A percentile compares a stretch with the other conserved stretches of the same genome.
phyloP scores from a whole-genome alignment of 2,888 invertebrate species.

The Trichogramma evanescens region DNA sequence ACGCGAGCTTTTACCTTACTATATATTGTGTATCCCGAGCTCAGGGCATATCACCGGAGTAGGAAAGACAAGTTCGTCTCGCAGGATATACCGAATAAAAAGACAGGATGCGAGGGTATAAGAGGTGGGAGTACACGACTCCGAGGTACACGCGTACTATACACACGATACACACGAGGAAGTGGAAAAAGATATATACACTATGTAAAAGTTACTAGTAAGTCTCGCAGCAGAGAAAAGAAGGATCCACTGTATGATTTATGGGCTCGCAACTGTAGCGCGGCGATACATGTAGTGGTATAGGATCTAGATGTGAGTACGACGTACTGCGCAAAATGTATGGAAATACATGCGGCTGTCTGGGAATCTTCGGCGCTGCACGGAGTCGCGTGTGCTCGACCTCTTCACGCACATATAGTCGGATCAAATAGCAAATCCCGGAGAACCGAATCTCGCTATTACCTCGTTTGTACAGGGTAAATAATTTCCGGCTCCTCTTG shows the following conservation, averaged over 20 bases:
- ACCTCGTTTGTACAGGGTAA: too few species aligned
- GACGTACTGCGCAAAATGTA: slow-evolving; percentile 24
- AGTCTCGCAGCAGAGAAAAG: slow-evolving; percentile 19
- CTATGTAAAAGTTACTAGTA: background rate
- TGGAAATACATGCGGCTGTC: slow-evolving; percentile 30
- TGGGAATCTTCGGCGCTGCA: slow-evolving; percentile 13
- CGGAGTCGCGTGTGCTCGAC: background rate
- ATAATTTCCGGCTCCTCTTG: too few species aligned
- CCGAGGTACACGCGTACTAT: background rate
- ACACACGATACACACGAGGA: slow-evolving; percentile 2
- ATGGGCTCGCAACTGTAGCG: slow-evolving; percentile 17
- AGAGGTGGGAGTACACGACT: background rate
- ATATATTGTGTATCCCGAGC: too few species aligned
- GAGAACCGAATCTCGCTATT: too few species aligned
- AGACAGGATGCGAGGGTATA: slow-evolving; percentile 13
- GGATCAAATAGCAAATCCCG: too few species aligned
- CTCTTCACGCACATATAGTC: too few species aligned
- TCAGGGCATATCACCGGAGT: too few species aligned
- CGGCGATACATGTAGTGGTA: slow-evolving; percentile 1
- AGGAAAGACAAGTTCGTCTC: slow-evolving; percentile 16
- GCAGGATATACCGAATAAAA: slow-evolving; percentile 21
- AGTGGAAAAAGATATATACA: background rate
- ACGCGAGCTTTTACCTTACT: too few species aligned
- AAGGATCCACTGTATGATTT: slow-evolving; percentile 22
- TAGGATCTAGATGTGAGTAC: background rate